phyloP scores from a whole-genome alignment of 1,140 invertebrate genomes.

The Eurosta solidaginis region DNA sequence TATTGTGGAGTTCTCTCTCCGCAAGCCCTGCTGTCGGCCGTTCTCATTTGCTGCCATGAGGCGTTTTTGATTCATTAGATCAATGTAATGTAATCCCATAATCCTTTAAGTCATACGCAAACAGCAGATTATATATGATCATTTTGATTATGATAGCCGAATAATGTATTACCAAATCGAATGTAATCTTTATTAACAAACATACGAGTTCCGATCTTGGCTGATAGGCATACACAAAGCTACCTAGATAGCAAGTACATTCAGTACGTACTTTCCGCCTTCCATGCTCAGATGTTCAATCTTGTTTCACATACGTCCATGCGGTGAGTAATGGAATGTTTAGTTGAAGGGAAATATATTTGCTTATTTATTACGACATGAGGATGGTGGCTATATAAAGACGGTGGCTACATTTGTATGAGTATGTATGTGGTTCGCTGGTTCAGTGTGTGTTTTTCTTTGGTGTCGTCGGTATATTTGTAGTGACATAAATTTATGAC shows the following conservation, averaged over 20 bases:
- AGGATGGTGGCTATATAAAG: too few species aligned
- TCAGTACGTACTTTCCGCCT: too few species aligned
- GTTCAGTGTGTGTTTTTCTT: too few species aligned
- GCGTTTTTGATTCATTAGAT: too few species aligned
- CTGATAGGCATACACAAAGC: neutral
- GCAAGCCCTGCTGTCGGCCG: too few species aligned
- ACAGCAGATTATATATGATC: neutral
- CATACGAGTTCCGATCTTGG: neutral
- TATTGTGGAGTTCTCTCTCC: too few species aligned
- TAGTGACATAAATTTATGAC: constrained; percentile 18
- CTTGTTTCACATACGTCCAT: neutral
- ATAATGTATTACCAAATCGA: neutral
- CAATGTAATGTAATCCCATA: too few species aligned
- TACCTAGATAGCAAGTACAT: too few species aligned
- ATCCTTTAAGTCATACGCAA: neutral
- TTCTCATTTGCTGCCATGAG: too few species aligned
- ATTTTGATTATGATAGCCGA: neutral
- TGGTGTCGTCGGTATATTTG: neutral
- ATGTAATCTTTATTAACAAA: neutral
- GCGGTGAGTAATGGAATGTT: neutral
- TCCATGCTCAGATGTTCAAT: too few species aligned
- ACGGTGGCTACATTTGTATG: too few species aligned
- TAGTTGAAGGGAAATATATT: neutral
- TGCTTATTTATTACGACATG: constrained; percentile 3
- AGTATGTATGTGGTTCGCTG: neutral